A percentile compares a stretch with the other conserved stretches of the same genome.
Evolutionary conservation across 2,797 vertebrate species (phyloP).

Genomic region (Diceros bicornis): DNA sequence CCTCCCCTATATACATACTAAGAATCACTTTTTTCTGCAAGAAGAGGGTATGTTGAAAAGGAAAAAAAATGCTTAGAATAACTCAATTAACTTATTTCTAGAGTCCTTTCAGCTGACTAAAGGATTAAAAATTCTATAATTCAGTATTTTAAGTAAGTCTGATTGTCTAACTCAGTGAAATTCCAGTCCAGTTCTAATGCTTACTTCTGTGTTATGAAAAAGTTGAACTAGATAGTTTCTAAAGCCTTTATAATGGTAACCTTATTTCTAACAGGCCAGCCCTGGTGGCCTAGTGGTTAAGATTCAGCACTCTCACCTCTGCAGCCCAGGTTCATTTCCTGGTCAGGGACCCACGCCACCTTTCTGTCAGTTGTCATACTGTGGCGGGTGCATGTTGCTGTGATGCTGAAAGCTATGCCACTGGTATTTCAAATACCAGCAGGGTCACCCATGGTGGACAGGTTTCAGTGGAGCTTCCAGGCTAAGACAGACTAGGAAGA

Average conservation of each 20-base stretch:
- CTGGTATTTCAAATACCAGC: too few relatives aligned
- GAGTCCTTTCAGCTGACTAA: not conserved
- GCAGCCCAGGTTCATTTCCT: too few relatives aligned
- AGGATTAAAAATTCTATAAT: not conserved
- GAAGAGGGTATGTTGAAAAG: not conserved
- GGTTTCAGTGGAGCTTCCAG: too few relatives aligned
- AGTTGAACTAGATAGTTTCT: slow-evolving; percentile 24
- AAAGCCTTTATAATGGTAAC: not conserved
- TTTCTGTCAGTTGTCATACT: too few relatives aligned
- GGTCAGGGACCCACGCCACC: too few relatives aligned
- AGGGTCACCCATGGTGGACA: too few relatives aligned
- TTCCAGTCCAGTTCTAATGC: slow-evolving; percentile 11
- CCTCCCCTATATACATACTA: not conserved
- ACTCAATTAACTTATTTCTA: not conserved
- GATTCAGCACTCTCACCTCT: too few relatives aligned
- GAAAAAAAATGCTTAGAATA: not conserved
- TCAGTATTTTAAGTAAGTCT: slow-evolving; percentile 10
- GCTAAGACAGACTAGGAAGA: too few relatives aligned
- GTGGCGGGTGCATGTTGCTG: too few relatives aligned
- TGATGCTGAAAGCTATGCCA: too few relatives aligned
- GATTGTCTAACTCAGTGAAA: not conserved
- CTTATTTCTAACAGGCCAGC: not conserved
- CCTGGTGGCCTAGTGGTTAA: too few relatives aligned
- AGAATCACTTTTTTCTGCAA: not conserved
- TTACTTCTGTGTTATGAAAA: not conserved